Conservation (phyloP, 2,113 vertebrate genomes). For the Rhinolophus ferrumequinum region DNA sequence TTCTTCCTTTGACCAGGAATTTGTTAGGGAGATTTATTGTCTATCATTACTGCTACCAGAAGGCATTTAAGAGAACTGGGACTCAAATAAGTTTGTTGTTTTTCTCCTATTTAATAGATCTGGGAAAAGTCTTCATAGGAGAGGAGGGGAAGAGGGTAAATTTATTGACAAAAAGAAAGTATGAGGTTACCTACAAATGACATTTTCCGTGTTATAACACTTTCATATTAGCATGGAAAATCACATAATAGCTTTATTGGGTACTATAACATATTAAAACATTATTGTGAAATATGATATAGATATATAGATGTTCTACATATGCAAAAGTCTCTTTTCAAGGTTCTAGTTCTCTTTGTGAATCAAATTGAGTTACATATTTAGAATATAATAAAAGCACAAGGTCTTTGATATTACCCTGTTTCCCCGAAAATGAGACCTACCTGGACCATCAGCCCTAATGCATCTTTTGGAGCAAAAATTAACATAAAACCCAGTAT, state of each 20-base stretch:
- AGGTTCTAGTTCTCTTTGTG: background rate
- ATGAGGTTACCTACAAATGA: background rate
- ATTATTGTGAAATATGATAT: background rate
- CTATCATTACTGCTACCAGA: background rate
- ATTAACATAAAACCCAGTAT: no score
- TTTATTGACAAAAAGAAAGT: background rate
- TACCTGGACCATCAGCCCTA: no score
- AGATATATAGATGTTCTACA: background rate
- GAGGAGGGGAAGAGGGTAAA: background rate
- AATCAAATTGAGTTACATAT: background rate
- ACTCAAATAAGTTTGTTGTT: background rate
- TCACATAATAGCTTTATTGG: background rate
- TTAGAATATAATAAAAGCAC: conserved; percentile 4
- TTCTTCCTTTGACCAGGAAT: background rate
- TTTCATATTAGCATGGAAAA: background rate
- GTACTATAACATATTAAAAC: background rate
- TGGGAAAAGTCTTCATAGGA: background rate
- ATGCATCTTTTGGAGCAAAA: no score
- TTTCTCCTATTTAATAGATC: background rate
- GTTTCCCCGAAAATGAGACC: no score
- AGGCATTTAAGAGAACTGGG: background rate
- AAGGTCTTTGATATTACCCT: background rate
- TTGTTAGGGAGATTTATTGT: background rate
- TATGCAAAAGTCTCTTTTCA: background rate
- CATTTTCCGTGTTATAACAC: background rate